Evolutionary conservation across 2,888 invertebrate genomes (phyloP).

Genomic region (Clistopyga incitator): DNA sequence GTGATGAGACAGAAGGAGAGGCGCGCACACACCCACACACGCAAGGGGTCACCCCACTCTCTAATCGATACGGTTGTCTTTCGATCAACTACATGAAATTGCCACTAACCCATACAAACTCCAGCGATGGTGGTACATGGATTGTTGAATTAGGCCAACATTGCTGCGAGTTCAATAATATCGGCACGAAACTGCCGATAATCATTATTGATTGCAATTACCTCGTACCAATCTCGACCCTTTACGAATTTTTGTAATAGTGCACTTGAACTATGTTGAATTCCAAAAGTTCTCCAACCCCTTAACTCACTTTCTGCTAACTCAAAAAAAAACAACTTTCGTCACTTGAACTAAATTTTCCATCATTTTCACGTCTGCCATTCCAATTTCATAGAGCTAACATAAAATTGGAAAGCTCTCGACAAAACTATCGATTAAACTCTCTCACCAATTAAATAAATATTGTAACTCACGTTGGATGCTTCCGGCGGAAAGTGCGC

Average conservation of each 20-base stretch:
- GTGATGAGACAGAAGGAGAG: slow-evolving; percentile 57
- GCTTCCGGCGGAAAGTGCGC: neutral
- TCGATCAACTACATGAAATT: slow-evolving; percentile 29
- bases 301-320: too few relatives aligned
- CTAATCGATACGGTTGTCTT: slow-evolving; percentile 35
- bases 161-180: neutral
- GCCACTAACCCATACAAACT: neutral
- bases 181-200: too few relatives aligned
- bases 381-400: neutral
- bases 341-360: too few relatives aligned
- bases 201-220: slow-evolving; percentile 14
- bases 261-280: too few relatives aligned
- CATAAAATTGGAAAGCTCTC: too few relatives aligned
- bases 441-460: neutral
- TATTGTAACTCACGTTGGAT: neutral
- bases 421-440: too few relatives aligned
- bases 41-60: slow-evolving; percentile 7
- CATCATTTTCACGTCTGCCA: too few relatives aligned
- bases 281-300: too few relatives aligned
- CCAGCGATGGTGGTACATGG: slow-evolving; percentile 2
- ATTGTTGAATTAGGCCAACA: slow-evolving; percentile 37
- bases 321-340: too few relatives aligned
- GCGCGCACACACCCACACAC: slow-evolving; percentile 12
- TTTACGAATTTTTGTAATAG: neutral
- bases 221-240: neutral